Conservation (phyloP, 1,140 invertebrate species). For the Arctopsyche grandis region DNA sequence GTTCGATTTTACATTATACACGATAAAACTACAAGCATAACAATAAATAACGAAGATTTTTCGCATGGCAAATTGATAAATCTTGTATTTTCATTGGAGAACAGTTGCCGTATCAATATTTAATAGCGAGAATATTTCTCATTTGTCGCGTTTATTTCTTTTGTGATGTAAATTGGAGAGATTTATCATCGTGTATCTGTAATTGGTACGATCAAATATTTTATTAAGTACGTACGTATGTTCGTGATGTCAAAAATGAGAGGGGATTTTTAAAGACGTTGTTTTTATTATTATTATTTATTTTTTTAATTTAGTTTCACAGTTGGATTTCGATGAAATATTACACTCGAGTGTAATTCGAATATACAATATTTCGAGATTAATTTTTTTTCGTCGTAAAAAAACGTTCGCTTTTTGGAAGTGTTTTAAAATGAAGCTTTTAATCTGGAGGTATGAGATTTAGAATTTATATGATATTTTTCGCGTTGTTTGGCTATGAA, state of each 20-base stretch:
- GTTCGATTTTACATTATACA: background rate
- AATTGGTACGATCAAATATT: slow-evolving; percentile 28
- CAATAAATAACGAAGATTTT: slow-evolving; percentile 4
- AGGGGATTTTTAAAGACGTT: background rate
- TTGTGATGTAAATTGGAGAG: background rate
- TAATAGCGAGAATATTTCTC: background rate
- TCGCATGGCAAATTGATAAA: background rate
- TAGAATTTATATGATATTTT: no score
- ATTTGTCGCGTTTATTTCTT: background rate
- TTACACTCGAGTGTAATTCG: no score
- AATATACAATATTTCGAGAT: no score
- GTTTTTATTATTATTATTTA: no score
- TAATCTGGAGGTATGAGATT: no score
- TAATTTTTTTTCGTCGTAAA: no score
- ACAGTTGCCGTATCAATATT: background rate
- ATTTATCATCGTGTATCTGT: slow-evolving; percentile 25
- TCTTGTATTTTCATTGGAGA: background rate
- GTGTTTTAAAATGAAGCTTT: no score
- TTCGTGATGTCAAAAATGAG: background rate
- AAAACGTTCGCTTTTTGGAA: no score
- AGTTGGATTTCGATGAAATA: slow-evolving; percentile 7
- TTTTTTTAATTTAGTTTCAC: slow-evolving; percentile 7
- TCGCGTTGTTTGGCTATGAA: no score
- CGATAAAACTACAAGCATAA: background rate
- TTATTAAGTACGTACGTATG: no score